These are phyloP conservation scores for Mus caroli DNA, from an alignment of 2,797 vertebrate genomes.

Conservation along the genomic window DNA sequence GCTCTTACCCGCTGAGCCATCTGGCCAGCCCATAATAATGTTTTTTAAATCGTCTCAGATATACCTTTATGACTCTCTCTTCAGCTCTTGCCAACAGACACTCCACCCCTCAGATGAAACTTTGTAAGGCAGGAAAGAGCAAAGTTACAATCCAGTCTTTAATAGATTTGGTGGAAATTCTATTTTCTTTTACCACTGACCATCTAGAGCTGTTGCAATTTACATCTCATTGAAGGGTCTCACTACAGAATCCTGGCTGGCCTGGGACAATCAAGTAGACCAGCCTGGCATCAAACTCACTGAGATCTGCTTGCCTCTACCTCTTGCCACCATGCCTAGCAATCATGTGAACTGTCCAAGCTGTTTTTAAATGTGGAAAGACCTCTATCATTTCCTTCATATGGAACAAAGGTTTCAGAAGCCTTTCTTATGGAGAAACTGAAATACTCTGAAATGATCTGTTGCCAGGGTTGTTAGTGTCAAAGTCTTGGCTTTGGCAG, in stretches of 20 bases:
- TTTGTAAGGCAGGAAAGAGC: background rate
- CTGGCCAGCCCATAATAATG: too few relatives aligned
- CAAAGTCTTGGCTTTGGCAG: background rate
- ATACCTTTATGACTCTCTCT: background rate
- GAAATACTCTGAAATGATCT: background rate
- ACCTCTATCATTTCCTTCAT: background rate
- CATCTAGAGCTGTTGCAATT: background rate
- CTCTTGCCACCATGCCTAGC: background rate
- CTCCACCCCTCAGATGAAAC: background rate
- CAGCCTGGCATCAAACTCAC: background rate
- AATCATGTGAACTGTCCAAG: background rate
- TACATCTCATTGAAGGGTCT: background rate
- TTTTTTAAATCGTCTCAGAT: constrained; percentile 34
- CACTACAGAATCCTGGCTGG: background rate
- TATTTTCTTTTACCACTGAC: background rate
- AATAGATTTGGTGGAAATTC: background rate
- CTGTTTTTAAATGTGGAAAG: constrained; percentile 20
- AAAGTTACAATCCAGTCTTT: constrained; percentile 23
- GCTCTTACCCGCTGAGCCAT: too few relatives aligned
- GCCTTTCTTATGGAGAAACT: background rate
- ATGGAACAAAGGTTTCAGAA: background rate
- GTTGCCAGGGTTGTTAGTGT: background rate
- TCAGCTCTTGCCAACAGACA: background rate
- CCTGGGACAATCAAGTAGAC: background rate
- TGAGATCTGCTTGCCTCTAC: background rate